These are phyloP conservation scores for Hydra vulgaris DNA, from an alignment of 30 jellyfish, hydroid and myxozoan species.

Conservation along the genomic window DNA sequence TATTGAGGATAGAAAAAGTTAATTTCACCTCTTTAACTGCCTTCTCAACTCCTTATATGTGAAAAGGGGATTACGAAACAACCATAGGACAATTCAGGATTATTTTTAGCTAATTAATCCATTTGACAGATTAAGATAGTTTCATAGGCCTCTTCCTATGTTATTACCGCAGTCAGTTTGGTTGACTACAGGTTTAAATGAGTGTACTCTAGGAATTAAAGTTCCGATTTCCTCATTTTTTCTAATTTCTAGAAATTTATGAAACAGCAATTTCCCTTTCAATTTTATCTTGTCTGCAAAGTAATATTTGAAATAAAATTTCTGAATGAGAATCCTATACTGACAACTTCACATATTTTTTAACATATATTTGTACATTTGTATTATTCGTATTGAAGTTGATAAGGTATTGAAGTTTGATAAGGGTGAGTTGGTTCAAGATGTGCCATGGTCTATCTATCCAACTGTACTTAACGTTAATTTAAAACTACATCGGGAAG, in stretches of 20 bases:
- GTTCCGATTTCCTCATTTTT: neutral
- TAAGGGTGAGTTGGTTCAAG: neutral
- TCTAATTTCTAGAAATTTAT: neutral
- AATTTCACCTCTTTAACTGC: neutral
- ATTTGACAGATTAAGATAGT: neutral
- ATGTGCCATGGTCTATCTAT: neutral
- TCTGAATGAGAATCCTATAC: neutral
- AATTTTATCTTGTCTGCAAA: neutral
- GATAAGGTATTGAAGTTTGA: neutral
- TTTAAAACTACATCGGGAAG: neutral
- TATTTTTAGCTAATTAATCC: neutral
- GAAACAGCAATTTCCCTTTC: neutral
- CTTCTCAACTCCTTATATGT: neutral
- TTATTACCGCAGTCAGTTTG: neutral
- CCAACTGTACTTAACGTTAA: neutral
- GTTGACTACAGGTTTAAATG: neutral
- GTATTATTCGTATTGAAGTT: too few relatives aligned
- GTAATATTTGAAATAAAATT: neutral
- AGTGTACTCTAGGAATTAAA: neutral
- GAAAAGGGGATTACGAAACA: neutral
- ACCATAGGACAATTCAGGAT: neutral
- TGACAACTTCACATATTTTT: neutral
- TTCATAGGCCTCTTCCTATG: neutral
- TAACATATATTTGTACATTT: neutral
- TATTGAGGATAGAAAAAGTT: neutral